Percentiles rank a stretch among this genome's conserved stretches.
phyloP scores from a whole-genome alignment of 2,888 invertebrate species.

The Heliconius charithonia region DNA sequence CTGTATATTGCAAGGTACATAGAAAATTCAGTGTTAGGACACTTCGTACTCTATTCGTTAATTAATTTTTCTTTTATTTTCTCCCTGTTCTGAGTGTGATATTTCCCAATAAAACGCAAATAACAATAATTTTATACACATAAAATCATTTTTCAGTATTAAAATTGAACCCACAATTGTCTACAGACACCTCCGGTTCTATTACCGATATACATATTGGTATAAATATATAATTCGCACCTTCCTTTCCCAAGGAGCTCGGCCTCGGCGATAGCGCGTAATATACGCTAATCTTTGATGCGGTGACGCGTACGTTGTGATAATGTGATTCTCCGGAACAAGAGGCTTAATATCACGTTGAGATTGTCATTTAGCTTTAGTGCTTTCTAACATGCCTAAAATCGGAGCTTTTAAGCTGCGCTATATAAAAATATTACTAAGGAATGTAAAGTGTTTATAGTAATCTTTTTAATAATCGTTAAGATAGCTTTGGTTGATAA shows the following conservation, averaged over 20 bases:
- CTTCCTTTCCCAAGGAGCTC: conserved; percentile 2
- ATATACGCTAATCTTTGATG: conserved; percentile 22
- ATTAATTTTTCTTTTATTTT: neutral
- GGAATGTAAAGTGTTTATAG: neutral
- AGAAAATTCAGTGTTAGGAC: neutral
- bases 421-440: neutral
- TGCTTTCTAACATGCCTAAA: conserved; percentile 1
- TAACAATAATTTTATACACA: neutral
- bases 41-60: neutral
- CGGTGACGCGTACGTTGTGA: neutral
- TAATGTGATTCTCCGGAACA: conserved; percentile 16
- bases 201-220: neutral
- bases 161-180: neutral
- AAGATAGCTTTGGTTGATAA: neutral
- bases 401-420: conserved; percentile 7
- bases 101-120: neutral
- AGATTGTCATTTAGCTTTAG: conserved; percentile 21
- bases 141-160: neutral
- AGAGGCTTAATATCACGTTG: conserved; percentile 8
- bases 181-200: neutral
- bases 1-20: neutral
- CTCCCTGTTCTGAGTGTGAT: neutral
- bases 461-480: neutral
- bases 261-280: conserved; percentile 13
- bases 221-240: conserved; percentile 1